Conservation (phyloP, 2,113 vertebrate genomes). For the Geococcyx californianus region DNA sequence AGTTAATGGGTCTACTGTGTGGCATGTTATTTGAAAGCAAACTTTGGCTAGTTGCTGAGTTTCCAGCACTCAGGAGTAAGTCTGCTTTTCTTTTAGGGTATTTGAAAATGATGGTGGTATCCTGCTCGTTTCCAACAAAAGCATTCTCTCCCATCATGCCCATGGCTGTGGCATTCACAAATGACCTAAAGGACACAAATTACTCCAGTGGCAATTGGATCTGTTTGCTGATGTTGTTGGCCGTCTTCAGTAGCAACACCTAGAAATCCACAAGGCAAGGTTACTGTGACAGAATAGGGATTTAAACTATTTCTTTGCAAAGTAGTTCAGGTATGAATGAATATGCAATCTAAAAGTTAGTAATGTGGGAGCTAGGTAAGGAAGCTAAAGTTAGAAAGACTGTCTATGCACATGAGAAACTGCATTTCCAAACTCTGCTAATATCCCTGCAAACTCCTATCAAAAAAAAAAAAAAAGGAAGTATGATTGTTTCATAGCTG, state of each 20-base stretch:
- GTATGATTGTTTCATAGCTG: background rate
- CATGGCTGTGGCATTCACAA: accelerated
- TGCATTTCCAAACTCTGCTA: background rate
- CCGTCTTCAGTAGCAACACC: background rate
- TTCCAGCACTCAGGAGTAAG: background rate
- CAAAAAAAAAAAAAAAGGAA: background rate
- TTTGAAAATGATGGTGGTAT: background rate
- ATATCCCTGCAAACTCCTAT: background rate
- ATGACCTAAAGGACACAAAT: background rate
- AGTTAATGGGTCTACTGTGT: background rate
- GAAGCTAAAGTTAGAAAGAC: background rate
- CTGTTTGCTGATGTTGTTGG: background rate
- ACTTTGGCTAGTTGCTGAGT: background rate
- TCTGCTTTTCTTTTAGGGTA: background rate
- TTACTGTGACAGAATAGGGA: background rate
- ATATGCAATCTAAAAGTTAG: background rate
- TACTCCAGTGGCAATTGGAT: background rate
- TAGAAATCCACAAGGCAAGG: background rate
- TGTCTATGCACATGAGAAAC: background rate
- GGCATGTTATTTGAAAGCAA: too few relatives aligned
- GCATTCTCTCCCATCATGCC: background rate
- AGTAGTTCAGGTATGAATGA: background rate
- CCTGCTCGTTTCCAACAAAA: background rate
- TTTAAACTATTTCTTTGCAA: background rate
- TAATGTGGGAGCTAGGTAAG: background rate